Evolutionary conservation across 2,888 invertebrate genomes (phyloP), one percentile per base, ranked within the genome.

Genomic region (Amiota minor): DNA sequence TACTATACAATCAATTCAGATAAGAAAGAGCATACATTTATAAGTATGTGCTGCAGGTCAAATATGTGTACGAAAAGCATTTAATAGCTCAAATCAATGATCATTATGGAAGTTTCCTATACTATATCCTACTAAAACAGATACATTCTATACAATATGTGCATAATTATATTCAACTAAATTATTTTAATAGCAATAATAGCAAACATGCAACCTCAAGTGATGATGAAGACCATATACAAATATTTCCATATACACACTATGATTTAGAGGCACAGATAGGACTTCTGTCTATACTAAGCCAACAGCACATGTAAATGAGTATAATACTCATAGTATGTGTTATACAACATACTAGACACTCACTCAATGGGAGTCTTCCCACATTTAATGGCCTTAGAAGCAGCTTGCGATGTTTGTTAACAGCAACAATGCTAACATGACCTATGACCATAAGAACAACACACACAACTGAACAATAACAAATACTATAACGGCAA

Each of bases 21-120:
- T 35, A 35, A 35, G 35, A 35, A n/a, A n/a, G n/a, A n/a, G 35
- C 35, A 35, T 35, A 35, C 2, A 35, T 23, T 2, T 56, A 10
- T 56, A 20, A 23, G 8, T 18, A 11, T 18, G 8, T 62, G 62
- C 62, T n/a, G 72, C 76, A 71, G 82, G 80, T 80, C 82, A 80
- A 76, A 76, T 47, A 64, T 77, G 77, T 80, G 82, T 81, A 81
- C 79, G 71, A 73, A 72, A 72, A 80, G 76, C 77, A 80, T 82
- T 81, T 79, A 80, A 79, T 81, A 79, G 81, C 81, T 76, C 82
- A 80, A 80, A 80, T 76, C 79, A 70, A 74, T 76, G 75, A 74
- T 71, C 74, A 70, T 72, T 70, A 74, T 71, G 69, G 50, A 23
- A 20, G 3, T 20, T 12, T 20, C 56, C 6, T 18, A 56, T 10